phyloP scores from a whole-genome alignment of 2,888 invertebrate genomes.

The Brachycybe producta region DNA sequence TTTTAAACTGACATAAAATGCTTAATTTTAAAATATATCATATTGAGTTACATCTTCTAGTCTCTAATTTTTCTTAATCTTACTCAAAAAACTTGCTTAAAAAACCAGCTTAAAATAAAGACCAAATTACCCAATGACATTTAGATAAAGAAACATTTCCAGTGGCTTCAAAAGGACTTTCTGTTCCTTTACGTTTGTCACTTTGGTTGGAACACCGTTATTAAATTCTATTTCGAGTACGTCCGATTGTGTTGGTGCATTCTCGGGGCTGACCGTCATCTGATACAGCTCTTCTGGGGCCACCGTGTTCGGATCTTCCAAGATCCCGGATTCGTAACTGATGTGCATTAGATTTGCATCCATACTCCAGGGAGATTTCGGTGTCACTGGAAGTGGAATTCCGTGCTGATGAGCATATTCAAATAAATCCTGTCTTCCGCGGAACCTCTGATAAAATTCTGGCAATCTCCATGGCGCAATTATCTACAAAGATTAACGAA shows the following conservation, averaged over 20 bases:
- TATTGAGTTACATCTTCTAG: constrained; percentile 9
- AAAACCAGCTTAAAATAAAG: constrained; percentile 2
- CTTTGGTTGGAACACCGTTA: constrained; percentile 40
- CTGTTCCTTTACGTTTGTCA: constrained; percentile 29
- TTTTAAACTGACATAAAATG: too few species aligned
- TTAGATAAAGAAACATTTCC: constrained; percentile 50
- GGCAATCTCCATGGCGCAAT: constrained; percentile 69
- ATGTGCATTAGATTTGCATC: constrained; percentile 77
- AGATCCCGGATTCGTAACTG: constrained; percentile 66
- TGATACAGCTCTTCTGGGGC: constrained; percentile 58
- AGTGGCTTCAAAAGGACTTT: constrained; percentile 39
- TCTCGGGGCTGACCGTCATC: constrained; percentile 54
- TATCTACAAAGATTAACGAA: constrained; percentile 41
- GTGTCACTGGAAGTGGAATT: constrained; percentile 65
- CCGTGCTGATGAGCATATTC: constrained; percentile 53
- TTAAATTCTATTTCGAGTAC: constrained; percentile 52
- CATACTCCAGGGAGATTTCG: constrained; percentile 70
- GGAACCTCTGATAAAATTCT: constrained; percentile 61
- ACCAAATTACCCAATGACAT: constrained; percentile 46
- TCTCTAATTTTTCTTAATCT: not conserved
- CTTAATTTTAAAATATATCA: too few species aligned
- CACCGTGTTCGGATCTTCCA: constrained; percentile 57
- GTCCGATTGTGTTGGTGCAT: constrained; percentile 45
- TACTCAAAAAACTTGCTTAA: too few species aligned
- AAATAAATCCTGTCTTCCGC: constrained; percentile 61